Evolutionary conservation across 2,888 invertebrate genomes (phyloP).

Genomic region (Drosophila sordidula): DNA sequence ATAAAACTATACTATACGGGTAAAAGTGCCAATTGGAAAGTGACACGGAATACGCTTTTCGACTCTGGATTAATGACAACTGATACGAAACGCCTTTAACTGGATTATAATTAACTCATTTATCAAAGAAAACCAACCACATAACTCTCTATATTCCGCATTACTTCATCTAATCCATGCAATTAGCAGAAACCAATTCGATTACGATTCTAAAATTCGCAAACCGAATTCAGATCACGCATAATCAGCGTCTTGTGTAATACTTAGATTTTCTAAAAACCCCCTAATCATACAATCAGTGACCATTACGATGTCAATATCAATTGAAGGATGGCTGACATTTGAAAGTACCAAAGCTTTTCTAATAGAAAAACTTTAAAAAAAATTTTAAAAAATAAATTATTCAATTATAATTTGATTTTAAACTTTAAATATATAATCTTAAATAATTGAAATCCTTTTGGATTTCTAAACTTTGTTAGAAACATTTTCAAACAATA

Average conservation of each 20-base stretch:
- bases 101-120: slow-evolving; percentile 62
- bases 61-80: slow-evolving; percentile 56
- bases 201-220: slow-evolving; percentile 3
- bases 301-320: slow-evolving; percentile 39
- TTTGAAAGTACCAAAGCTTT: neutral
- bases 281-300: slow-evolving; percentile 6
- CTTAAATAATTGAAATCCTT: neutral
- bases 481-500: neutral
- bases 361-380: neutral
- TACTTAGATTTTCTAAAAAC: slow-evolving; percentile 1
- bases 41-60: slow-evolving; percentile 68
- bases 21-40: slow-evolving; percentile 46
- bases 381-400: neutral
- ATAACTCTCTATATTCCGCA: slow-evolving; percentile 13
- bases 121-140: slow-evolving; percentile 12
- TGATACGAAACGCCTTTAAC: slow-evolving; percentile 51
- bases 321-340: slow-evolving; percentile 27
- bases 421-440: neutral
- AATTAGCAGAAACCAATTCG: neutral
- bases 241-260: slow-evolving; percentile 58
- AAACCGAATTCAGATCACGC: slow-evolving; percentile 28
- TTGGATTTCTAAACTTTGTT: neutral
- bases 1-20: slow-evolving; percentile 35
- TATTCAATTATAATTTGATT: neutral
- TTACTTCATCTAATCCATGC: slow-evolving; percentile 26